Evolutionary conservation across 2,113 vertebrate genomes (phyloP).

Genomic region (Gallinago paraguaiae): DNA sequence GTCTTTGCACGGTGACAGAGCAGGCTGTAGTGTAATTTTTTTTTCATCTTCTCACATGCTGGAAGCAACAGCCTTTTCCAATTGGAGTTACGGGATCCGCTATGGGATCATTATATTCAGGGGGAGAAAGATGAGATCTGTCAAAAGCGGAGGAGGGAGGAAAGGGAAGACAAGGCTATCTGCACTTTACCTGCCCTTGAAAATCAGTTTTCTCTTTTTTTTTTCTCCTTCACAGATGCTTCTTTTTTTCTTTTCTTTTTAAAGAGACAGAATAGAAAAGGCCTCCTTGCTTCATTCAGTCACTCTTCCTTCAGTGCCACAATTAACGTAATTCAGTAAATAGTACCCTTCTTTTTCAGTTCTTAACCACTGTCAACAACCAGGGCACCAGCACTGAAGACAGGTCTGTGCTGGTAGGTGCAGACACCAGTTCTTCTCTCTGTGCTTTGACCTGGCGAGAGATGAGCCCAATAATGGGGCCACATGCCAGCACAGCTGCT

Average conservation of each 20-base stretch:
- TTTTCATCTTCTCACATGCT: not conserved
- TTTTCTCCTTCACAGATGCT: not conserved
- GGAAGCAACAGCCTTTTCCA: not conserved
- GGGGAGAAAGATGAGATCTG: not conserved
- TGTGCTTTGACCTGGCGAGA: not conserved
- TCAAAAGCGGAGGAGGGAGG: not conserved
- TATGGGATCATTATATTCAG: not conserved
- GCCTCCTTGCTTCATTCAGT: not conserved
- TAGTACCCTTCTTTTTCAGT: not conserved
- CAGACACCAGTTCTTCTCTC: not conserved
- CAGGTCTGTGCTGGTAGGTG: not conserved
- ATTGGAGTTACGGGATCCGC: fast-evolving
- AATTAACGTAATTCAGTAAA: not conserved
- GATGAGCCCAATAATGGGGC: not conserved
- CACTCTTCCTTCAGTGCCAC: not conserved
- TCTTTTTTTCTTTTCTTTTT: not conserved
- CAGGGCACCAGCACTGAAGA: not conserved
- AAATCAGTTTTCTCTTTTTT: not conserved
- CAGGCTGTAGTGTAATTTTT: not conserved
- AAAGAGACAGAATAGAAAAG: not conserved
- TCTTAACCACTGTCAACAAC: not conserved
- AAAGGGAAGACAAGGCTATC: not conserved
- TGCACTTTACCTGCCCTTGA: not conserved
- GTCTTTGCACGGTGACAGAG: not conserved
- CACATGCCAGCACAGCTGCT: fast-evolving